Evolutionary conservation across 2,797 vertebrate species (phyloP), one percentile per base, ranked within the genome.

Genomic region (Carapus acus): DNA sequence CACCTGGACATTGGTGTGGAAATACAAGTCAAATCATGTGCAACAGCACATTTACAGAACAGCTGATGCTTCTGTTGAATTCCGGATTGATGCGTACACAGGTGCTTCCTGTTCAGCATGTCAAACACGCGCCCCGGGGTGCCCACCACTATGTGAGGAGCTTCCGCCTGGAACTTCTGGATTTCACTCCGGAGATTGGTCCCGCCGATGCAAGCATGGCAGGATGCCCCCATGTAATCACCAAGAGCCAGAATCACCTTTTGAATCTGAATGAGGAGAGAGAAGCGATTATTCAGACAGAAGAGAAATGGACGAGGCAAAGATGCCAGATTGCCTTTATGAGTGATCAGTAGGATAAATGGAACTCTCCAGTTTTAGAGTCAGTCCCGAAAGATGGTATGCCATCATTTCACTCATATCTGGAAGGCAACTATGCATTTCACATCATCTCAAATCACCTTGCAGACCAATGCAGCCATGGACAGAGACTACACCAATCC

Each of bases 371-470:
- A 98, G n/a, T 85, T 85, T 20, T 68, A 83, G 81, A 83, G 90
- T 97, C 93, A 95, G 94, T 91, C 93, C 95, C 93, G 92, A 96
- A 98, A 98, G 93, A 97, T 97, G 94, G 86, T 89, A 89, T 85
- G 77, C 83, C 93, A 97, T 99, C 94, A 97, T 73, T 37, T 96
- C 93, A 94, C 92, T 86, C 89, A 66, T 6, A 27, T 51, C 69
- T 57, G 58, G 70, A 27, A 8, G 62, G 43, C 58, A 16, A 22
- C 55, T 54, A 50, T 22, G 42, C 14, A 65, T 45, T 27, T 1
- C 20, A 17, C 18, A 18, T 21, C 14, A 22, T 42, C 13, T 21
- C 13, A 74, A 41, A 69, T 77, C 55, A 74, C 46, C 60, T 74
- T 77, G 76, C 58, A 62, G 63, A 79, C 15, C 75, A 13, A 56